Conservation (phyloP, 2,888 invertebrate species). For the Schizotus pectinicornis region DNA sequence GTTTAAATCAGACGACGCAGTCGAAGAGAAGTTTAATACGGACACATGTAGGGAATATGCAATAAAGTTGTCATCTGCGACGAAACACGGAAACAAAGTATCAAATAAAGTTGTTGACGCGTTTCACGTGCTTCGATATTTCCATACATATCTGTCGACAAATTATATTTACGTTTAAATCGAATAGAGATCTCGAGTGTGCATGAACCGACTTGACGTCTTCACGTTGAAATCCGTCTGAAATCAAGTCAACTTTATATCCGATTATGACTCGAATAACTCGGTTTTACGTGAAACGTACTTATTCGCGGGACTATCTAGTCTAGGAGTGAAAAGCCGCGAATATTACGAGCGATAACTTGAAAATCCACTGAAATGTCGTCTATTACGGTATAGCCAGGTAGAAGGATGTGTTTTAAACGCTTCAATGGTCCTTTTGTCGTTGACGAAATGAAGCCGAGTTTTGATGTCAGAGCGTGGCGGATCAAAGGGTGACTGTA, state of each 20-base stretch:
- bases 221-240: conserved; percentile 28
- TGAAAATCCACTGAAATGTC: conserved; percentile 8
- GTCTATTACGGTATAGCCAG: conserved; percentile 18
- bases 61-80: conserved; percentile 37
- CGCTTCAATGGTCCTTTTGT: conserved; percentile 29
- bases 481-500: conserved; percentile 21
- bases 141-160: conserved; percentile 34
- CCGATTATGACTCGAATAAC: conserved; percentile 34
- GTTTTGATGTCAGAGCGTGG: background rate
- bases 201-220: conserved; percentile 32
- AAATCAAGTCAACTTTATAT: conserved; percentile 36
- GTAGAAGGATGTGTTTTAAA: conserved; percentile 26
- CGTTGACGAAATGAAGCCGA: conserved; percentile 16
- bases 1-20: conserved; percentile 19
- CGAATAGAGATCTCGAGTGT: conserved; percentile 30
- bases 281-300: conserved; percentile 25
- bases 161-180: conserved; percentile 44
- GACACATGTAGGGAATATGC: conserved; percentile 34
- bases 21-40: conserved; percentile 26
- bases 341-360: conserved; percentile 17
- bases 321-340: conserved; percentile 5
- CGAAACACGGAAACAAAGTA: conserved; percentile 38
- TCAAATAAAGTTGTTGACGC: conserved; percentile 41
- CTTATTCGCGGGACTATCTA: conserved; percentile 11
- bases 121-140: conserved; percentile 34